Percentiles rank a stretch among this genome's conserved stretches.
These are phyloP conservation scores for Sus cebifrons DNA, from an alignment of 2,797 vertebrate genomes.

Conservation along the genomic window DNA sequence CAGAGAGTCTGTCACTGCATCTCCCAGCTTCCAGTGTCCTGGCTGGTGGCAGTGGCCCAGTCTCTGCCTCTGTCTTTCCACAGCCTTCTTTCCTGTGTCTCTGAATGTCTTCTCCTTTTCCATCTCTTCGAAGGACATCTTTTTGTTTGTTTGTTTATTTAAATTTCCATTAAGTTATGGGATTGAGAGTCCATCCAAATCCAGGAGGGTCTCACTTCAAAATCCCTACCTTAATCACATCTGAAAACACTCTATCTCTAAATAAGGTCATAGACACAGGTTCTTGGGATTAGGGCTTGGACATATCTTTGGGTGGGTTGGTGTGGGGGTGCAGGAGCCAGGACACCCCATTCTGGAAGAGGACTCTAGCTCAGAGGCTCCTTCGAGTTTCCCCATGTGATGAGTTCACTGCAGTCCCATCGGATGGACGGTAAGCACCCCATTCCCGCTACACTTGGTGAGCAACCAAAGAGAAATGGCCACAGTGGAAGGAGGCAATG, in stretches of 20 bases:
- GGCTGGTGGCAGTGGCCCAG: background rate
- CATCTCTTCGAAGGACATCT: background rate
- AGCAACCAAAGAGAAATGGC: background rate
- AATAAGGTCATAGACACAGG: background rate
- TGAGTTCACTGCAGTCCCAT: background rate
- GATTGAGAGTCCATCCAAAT: background rate
- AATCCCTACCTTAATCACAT: background rate
- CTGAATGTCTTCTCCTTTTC: background rate
- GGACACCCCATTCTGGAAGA: background rate
- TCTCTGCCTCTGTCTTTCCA: background rate
- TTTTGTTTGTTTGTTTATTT: too few species aligned
- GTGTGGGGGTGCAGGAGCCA: too few species aligned
- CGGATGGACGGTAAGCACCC: rapidly evolving
- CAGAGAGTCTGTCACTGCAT: background rate
- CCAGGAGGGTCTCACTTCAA: background rate
- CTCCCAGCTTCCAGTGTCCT: background rate
- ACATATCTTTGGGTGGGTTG: background rate
- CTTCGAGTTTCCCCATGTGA: background rate
- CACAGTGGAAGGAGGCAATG: background rate
- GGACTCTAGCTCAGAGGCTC: background rate
- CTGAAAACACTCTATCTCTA: background rate
- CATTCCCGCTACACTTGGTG: rapidly evolving
- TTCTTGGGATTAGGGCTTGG: background rate
- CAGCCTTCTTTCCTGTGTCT: background rate
- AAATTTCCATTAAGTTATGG: background rate